A percentile compares a stretch with the other conserved stretches of the same genome.
Evolutionary conservation across 2,888 invertebrate genomes (phyloP).

Genomic region (Heliconius aoede): DNA sequence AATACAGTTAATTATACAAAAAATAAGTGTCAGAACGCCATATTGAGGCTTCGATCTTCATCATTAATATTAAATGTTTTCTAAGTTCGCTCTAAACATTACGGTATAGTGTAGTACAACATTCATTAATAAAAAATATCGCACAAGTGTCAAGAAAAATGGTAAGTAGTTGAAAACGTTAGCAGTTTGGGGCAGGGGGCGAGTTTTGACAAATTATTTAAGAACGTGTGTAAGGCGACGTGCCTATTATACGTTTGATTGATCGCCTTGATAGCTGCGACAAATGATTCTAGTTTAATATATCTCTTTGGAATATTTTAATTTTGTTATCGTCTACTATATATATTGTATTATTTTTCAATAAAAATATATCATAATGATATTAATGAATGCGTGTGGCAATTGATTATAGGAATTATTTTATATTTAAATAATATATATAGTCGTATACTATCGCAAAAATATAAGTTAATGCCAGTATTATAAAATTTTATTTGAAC

Average conservation of each 20-base stretch:
- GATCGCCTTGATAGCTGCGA: conserved; percentile 74
- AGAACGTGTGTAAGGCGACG: conserved; percentile 80
- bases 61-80: conserved; percentile 33
- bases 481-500: not conserved
- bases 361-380: conserved; percentile 3
- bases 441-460: not conserved
- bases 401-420: not conserved
- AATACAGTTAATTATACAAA: conserved; percentile 64
- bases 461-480: not conserved
- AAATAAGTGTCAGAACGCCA: not conserved
- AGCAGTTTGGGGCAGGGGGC: conserved; percentile 64
- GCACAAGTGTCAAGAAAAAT: conserved; percentile 64
- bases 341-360: not conserved
- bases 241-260: conserved; percentile 77
- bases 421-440: not conserved
- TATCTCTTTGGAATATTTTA: conserved; percentile 51
- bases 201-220: conserved; percentile 82
- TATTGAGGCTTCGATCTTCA: conserved; percentile 43
- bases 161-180: conserved; percentile 63
- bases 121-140: conserved; percentile 55
- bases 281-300: conserved; percentile 69
- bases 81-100: conserved; percentile 26
- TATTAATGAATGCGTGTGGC: not conserved
- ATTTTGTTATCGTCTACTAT: not conserved
- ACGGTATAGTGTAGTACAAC: conserved; percentile 37